Base-by-base conservation (phyloP, 2,888 invertebrate genomes). In the Deroplatys truncata region DNA sequence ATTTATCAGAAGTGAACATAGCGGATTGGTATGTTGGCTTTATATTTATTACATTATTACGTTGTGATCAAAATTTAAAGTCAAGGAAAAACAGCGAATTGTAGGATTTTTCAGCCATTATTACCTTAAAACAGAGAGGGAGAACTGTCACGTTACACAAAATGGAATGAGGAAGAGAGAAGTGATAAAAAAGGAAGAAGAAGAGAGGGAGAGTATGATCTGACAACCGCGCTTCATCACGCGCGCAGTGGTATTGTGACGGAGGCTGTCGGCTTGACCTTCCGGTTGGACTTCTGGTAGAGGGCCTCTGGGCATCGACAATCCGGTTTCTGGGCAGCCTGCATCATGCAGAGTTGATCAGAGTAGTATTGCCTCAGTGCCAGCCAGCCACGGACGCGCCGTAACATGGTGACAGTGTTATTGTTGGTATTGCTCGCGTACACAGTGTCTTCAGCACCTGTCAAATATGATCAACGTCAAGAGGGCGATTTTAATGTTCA, bases 401-500 rank as follows among this genome's bases (percentile, higher is more conserved):
- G 56, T 72, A 72, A 72, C 56, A 72, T 72, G 56, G 56, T 72
- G 56, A 72, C 56, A 20, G 56, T 72, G 56, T 72, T 72, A 25
- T 72, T 72, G 20, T 20, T 25, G 56, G 20, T 72, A 25, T 25
- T 72, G 56, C 56, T 72, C 20, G 56, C 56, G 56, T 72, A 72
- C 20, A 72, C 56, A 72, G 56, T 72, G 56, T 72, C 56, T 72
- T 20, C 56, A 72, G 16, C 56, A 20, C 93, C 94, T 84, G 92
- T 92, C 85, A 92, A 92, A 83, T 96, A 95, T 94, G 96, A 97
- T 93, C 97, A 97, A 92, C 94, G 97, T 0, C 97, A 97, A 93
- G 96, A 97, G 89, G 97, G 97, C n/a, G 95, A 96, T 4, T 92
- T 95, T 91, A 97, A 98, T 93, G 94, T 97, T 20, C 95, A 96